Evolutionary conservation across 2,797 vertebrate genomes (phyloP).

Genomic region (Scarus forsteni): DNA sequence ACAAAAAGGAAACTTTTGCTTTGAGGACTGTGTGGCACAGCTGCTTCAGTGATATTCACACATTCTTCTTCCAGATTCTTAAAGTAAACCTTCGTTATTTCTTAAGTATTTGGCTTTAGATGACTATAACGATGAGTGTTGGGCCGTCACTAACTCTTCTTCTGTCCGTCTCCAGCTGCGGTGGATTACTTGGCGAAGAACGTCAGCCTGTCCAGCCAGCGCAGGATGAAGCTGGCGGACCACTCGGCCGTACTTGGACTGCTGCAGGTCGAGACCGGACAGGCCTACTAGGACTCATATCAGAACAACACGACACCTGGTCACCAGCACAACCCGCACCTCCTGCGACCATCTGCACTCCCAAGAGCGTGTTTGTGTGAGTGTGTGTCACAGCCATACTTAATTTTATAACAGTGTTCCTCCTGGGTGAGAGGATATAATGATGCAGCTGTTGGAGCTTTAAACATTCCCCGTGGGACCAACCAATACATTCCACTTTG

Average conservation of each 20-base stretch:
- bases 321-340: slow-evolving; percentile 69
- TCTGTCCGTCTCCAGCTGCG: slow-evolving; percentile 76
- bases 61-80: too few species aligned
- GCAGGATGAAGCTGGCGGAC: slow-evolving; percentile 95
- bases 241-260: slow-evolving; percentile 96
- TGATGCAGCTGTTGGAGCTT: slow-evolving; percentile 34
- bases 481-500: slow-evolving; percentile 12
- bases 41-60: too few species aligned
- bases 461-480: slow-evolving; percentile 48
- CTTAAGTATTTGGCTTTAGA: too few species aligned
- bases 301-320: slow-evolving; percentile 34
- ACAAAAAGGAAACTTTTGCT: too few species aligned
- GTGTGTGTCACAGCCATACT: slow-evolving; percentile 24
- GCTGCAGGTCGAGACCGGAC: slow-evolving; percentile 96
- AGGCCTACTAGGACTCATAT: slow-evolving; percentile 88
- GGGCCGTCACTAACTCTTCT: not conserved
- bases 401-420: slow-evolving; percentile 5
- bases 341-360: slow-evolving; percentile 41
- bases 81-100: too few species aligned
- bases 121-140: too few species aligned
- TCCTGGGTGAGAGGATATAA: slow-evolving; percentile 22
- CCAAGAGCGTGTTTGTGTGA: slow-evolving; percentile 24
- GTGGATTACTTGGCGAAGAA: slow-evolving; percentile 98
- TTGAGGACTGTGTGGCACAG: too few species aligned
- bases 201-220: slow-evolving; percentile 94